phyloP scores from a whole-genome alignment of 37 sponge, comb jelly and placozoan species.

The Chondrilla cf. caribensis region DNA sequence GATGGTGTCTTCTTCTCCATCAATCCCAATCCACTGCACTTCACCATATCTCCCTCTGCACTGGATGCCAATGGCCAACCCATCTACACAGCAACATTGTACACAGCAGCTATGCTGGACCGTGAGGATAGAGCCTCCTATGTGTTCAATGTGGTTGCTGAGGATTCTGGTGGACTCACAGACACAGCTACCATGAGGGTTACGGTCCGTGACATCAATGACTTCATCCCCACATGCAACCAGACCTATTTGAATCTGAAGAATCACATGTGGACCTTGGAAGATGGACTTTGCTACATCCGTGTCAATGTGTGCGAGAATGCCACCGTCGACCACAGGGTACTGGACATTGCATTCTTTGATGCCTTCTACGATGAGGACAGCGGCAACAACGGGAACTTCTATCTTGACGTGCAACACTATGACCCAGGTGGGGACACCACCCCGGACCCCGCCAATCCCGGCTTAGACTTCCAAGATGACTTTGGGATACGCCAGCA shows the following conservation, averaged over 20 bases:
- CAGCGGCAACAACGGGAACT: not conserved
- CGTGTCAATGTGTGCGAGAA: not conserved
- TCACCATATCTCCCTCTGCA: not conserved
- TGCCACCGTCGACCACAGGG: constrained; percentile 3
- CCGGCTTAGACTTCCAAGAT: not conserved
- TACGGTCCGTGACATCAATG: constrained; percentile 40
- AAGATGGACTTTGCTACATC: not conserved
- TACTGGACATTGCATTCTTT: constrained; percentile 8
- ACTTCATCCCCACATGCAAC: constrained; percentile 24
- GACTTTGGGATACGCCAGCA: constrained; percentile 21
- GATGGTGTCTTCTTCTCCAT: not conserved
- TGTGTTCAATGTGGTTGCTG: constrained; percentile 12
- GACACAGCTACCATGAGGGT: constrained; percentile 23
- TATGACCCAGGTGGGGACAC: not conserved
- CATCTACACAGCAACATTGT: not conserved
- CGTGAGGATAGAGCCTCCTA: not conserved
- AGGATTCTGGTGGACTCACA: not conserved
- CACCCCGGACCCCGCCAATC: not conserved
- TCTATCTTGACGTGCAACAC: constrained; percentile 14
- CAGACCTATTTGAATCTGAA: not conserved
- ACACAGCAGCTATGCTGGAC: not conserved
- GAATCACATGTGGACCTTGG: not conserved
- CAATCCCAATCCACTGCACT: not conserved
- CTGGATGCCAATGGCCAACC: not conserved
- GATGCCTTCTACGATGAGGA: constrained; percentile 6